Percentiles rank a stretch among this genome's conserved stretches.
Evolutionary conservation across 2,113 vertebrate species (phyloP).

Genomic region (Corvus moneduloides): DNA sequence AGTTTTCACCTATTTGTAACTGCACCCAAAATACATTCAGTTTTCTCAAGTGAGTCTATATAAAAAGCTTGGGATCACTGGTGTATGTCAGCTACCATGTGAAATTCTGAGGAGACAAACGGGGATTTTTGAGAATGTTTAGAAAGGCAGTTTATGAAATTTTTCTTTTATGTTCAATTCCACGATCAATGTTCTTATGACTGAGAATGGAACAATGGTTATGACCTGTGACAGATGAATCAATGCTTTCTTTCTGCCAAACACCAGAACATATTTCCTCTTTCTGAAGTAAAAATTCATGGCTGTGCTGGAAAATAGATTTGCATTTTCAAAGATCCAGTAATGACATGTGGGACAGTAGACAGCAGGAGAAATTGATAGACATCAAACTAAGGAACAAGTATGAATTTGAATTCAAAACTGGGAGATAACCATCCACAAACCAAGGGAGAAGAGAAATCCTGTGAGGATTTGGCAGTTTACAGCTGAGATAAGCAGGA

Average conservation of each 20-base stretch:
- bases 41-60: not conserved
- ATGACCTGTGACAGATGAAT: conserved; percentile 11
- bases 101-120: not conserved
- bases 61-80: not conserved
- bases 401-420: not conserved
- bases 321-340: not conserved
- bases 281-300: conserved; percentile 8
- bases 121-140: not conserved
- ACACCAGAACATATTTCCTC: not conserved
- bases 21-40: not conserved
- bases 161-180: conserved; percentile 1
- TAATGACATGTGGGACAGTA: not conserved
- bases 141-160: not conserved
- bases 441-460: not conserved
- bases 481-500: not conserved
- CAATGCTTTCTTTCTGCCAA: conserved; percentile 8
- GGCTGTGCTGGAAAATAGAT: not conserved
- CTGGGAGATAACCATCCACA: not conserved
- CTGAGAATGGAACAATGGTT: not conserved
- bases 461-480: not conserved
- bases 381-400: not conserved
- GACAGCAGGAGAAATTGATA: not conserved
- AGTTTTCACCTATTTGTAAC: not conserved
- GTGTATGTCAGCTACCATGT: not conserved
- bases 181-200: not conserved